Conservation (phyloP, 1,140 invertebrate species). For the Lamellibrachia luymesi region DNA sequence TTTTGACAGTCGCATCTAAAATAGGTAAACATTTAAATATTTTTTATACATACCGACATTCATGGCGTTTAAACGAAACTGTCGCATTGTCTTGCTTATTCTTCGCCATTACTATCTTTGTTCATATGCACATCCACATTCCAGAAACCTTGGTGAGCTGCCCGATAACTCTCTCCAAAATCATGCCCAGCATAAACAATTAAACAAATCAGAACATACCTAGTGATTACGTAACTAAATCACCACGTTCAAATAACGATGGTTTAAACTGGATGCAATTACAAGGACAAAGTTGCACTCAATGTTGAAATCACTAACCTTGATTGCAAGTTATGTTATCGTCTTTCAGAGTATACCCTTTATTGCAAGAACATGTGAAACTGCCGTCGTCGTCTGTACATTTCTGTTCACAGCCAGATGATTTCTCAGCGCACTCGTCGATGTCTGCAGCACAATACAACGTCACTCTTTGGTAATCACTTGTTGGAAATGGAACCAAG, state of each 20-base stretch:
- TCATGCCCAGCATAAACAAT: background rate
- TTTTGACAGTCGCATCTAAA: background rate
- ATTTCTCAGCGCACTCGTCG: constrained; percentile 55
- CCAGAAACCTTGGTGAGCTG: background rate
- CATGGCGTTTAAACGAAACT: background rate
- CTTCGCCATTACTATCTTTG: too few relatives aligned
- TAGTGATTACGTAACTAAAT: background rate
- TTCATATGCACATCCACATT: background rate
- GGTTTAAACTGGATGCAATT: background rate
- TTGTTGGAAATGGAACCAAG: too few relatives aligned
- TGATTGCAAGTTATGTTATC: constrained; percentile 72
- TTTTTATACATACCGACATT: background rate
- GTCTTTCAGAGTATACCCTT: constrained; percentile 60
- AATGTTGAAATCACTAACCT: background rate
- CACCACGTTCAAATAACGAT: background rate
- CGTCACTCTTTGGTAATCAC: constrained; percentile 25
- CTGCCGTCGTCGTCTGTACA: constrained; percentile 48
- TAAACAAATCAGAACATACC: background rate
- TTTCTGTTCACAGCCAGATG: constrained; percentile 53
- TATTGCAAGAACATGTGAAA: constrained; percentile 44
- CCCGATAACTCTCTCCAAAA: background rate
- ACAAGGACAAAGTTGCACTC: background rate
- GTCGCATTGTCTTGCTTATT: background rate
- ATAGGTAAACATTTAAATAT: background rate
- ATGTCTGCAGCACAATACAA: constrained; percentile 34